Evolutionary conservation across 2,888 invertebrate species (phyloP), one percentile per base, ranked within the genome.

Genomic region (Acrobasis consociella): DNA sequence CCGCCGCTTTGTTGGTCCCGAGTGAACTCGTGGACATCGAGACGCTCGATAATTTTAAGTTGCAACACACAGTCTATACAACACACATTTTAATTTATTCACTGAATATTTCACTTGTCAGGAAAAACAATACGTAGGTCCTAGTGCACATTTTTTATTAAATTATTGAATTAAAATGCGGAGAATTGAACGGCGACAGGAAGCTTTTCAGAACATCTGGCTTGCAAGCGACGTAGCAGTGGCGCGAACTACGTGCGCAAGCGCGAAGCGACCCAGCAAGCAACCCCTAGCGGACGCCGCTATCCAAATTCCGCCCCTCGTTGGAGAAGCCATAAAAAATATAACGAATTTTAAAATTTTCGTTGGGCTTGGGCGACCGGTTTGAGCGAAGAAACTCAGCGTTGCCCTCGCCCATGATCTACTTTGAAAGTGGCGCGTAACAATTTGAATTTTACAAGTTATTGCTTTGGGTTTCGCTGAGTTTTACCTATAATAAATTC

Each of bases 1-100:
- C 93, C 92, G 93, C 93, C 93, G 93, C 93, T 91, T 91, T 91
- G 92, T 92, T 91, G 91, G 91, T 91, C 86, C 89, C 87, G 87
- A 91, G 82, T 91, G 91, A 91, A 92, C 91, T 91, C 91, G 93
- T 92, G 91, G 93, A 92, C 90, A 91, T 90, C 85, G 86, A 88
- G 88, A 86, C 89, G 91, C 89, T 89, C 88, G 83, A 89, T 87
- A 89, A 85, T 83, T 86, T 84, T 82, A 71, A 78, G 79, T 77
- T 82, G 83, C 67, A 80, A 80, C 78, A 76, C 85, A 85, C 85
- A 81, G 77, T 85, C 83, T 83, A 80, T 77, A 76, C 69, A 78
- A 82, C 78, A 82, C 87, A 89, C 89, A 89, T 89, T 76, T 77
- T 85, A 82, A 74, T 76, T 83, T 83, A 85, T 76, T 81, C 88